A percentile compares a stretch with the other conserved stretches of the same genome.
Conservation (phyloP, 2,888 invertebrate genomes). For the Cactoblastis cactorum region DNA sequence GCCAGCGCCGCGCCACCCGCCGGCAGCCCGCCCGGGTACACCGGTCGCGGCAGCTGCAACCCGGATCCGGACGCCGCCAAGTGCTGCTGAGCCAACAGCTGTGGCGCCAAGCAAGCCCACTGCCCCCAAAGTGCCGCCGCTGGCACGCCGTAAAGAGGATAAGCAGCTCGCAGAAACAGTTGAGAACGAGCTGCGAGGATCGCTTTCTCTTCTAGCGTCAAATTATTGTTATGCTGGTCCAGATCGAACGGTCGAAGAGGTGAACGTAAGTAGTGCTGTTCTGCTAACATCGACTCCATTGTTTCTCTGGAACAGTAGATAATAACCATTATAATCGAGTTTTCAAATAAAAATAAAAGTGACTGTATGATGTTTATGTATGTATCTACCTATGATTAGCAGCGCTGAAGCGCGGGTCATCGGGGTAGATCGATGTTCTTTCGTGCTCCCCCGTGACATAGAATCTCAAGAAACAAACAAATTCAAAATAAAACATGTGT, state of each 20-base stretch:
- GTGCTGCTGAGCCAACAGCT: constrained; percentile 83
- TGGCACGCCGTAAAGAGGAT: constrained; percentile 77
- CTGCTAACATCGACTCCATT: constrained; percentile 93
- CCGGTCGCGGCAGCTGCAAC: constrained; percentile 72
- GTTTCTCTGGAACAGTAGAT: constrained; percentile 84
- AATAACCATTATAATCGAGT: constrained; percentile 23
- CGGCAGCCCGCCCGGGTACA: constrained; percentile 59
- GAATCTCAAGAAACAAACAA: constrained; percentile 76
- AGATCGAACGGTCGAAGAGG: constrained; percentile 86
- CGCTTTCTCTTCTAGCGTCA: constrained; percentile 88
- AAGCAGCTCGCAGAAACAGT: constrained; percentile 84
- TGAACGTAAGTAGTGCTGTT: constrained; percentile 89
- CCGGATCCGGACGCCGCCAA: constrained; percentile 75
- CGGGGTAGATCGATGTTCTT: constrained; percentile 73
- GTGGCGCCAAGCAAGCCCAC: constrained; percentile 84
- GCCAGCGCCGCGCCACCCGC: constrained; percentile 52
- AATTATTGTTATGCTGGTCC: constrained; percentile 84
- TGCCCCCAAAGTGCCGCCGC: constrained; percentile 84
- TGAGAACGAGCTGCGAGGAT: constrained; percentile 88
- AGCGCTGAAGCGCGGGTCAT: constrained; percentile 74
- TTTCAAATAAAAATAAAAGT: constrained; percentile 23
- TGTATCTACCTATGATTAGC: constrained; percentile 73
- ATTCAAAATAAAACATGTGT: constrained; percentile 62
- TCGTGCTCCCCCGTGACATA: constrained; percentile 78
- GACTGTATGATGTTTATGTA: constrained; percentile 44